A percentile compares a stretch with the other conserved stretches of the same genome.
These are phyloP conservation scores for Xenopus borealis DNA, from an alignment of 2,113 vertebrate species.

Conservation along the genomic window DNA sequence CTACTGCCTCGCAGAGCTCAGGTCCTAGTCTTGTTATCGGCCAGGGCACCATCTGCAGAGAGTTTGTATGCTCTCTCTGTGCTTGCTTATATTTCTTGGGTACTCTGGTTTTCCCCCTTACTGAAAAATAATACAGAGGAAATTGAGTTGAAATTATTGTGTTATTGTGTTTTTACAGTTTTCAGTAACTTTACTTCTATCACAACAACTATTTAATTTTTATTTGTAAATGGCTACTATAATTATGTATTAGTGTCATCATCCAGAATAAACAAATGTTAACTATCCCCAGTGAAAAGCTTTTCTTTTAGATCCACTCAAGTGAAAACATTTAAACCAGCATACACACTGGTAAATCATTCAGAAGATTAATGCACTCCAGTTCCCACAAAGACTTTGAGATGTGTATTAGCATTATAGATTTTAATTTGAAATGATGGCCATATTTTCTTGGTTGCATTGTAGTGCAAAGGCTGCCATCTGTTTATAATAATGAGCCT, in stretches of 20 bases:
- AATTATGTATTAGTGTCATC: constrained; percentile 68
- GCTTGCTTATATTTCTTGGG: too few species aligned
- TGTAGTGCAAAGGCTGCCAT: constrained; percentile 81
- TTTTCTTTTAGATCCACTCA: constrained; percentile 66
- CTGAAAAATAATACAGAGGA: too few species aligned
- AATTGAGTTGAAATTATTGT: too few species aligned
- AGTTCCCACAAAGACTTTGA: constrained; percentile 66
- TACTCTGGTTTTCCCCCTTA: too few species aligned
- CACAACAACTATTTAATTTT: constrained; percentile 49
- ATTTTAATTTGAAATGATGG: constrained; percentile 97
- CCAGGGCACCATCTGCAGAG: too few species aligned
- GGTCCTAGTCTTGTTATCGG: too few species aligned
- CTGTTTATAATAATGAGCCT: constrained; percentile 93
- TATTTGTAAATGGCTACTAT: constrained; percentile 63
- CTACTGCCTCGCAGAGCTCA: too few species aligned
- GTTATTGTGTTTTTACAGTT: too few species aligned
- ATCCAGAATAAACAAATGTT: constrained; percentile 68
- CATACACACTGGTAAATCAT: constrained; percentile 61
- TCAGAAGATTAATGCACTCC: constrained; percentile 75
- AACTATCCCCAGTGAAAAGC: constrained; percentile 62
- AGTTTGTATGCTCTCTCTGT: too few species aligned
- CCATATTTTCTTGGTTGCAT: constrained; percentile 77
- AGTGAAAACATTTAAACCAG: constrained; percentile 62
- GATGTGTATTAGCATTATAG: constrained; percentile 91
- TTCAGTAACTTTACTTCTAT: background rate